Percentiles rank a stretch among this genome's conserved stretches.
Conservation (phyloP, 2,888 invertebrate species). For the Thera obeliscata region DNA sequence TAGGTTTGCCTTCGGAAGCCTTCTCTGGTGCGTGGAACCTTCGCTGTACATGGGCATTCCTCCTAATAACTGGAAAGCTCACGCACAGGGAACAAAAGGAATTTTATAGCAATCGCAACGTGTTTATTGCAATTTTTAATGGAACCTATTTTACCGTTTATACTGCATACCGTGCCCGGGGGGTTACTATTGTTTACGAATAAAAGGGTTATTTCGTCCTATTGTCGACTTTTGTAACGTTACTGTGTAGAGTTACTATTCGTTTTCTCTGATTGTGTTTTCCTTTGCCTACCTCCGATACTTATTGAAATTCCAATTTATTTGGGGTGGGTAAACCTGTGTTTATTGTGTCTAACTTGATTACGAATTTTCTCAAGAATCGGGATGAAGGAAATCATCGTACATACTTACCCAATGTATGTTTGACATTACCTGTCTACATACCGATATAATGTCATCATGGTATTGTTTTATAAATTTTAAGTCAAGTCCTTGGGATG, state of each 20-base stretch:
- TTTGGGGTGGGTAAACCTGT: constrained; percentile 5
- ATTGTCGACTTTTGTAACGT: constrained; percentile 48
- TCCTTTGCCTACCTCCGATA: constrained; percentile 26
- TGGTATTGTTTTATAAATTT: too few species aligned
- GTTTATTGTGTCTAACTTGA: neutral
- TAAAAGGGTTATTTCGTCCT: constrained; percentile 54
- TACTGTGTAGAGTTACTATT: constrained; percentile 43
- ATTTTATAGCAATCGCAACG: neutral
- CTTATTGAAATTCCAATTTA: constrained; percentile 10
- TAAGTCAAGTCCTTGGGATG: too few species aligned
- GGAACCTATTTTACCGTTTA: neutral
- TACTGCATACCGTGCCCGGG: constrained; percentile 26
- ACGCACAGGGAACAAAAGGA: too few species aligned
- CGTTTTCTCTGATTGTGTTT: constrained; percentile 45
- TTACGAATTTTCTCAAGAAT: neutral
- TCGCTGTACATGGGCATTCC: too few species aligned
- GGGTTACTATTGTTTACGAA: constrained; percentile 51
- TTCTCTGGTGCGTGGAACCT: neutral
- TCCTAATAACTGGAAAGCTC: too few species aligned
- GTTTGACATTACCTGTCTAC: too few species aligned
- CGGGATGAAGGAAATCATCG: neutral
- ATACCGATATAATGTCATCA: too few species aligned
- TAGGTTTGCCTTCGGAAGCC: too few species aligned
- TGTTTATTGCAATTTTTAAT: neutral
- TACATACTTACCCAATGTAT: too few species aligned